phyloP scores from a whole-genome alignment of 2,888 invertebrate species.

The Idaea straminata region DNA sequence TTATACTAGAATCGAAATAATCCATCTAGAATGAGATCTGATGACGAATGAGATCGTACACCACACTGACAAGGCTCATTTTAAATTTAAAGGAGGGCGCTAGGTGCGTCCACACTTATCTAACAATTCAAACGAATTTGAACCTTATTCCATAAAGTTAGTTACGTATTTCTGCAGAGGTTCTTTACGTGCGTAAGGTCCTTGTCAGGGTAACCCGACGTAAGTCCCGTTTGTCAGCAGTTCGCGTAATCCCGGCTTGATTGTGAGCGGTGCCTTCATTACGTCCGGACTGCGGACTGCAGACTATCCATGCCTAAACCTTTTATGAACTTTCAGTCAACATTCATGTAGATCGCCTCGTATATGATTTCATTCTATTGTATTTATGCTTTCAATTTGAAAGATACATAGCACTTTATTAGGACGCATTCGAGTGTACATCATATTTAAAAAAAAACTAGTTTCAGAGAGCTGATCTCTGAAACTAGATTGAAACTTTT shows the following conservation, averaged over 20 bases:
- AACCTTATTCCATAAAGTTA: neutral
- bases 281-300: constrained; percentile 9
- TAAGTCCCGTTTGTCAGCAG: constrained; percentile 37
- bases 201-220: neutral
- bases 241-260: constrained; percentile 45
- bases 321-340: constrained; percentile 1
- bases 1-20: neutral
- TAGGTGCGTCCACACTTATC: neutral
- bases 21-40: neutral
- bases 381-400: no score
- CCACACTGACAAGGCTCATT: neutral
- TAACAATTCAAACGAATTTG: neutral
- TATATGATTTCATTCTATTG: neutral
- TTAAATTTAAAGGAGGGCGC: neutral
- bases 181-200: neutral
- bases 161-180: neutral
- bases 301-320: neutral
- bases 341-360: neutral
- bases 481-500: neutral
- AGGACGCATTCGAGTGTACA: no score
- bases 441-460: no score
- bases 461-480: neutral
- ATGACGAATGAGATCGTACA: neutral
- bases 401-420: no score
- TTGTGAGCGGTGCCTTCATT: constrained; percentile 44